phyloP scores from a whole-genome alignment of 2,797 vertebrate species.

The Urosaurus nigricauda region DNA sequence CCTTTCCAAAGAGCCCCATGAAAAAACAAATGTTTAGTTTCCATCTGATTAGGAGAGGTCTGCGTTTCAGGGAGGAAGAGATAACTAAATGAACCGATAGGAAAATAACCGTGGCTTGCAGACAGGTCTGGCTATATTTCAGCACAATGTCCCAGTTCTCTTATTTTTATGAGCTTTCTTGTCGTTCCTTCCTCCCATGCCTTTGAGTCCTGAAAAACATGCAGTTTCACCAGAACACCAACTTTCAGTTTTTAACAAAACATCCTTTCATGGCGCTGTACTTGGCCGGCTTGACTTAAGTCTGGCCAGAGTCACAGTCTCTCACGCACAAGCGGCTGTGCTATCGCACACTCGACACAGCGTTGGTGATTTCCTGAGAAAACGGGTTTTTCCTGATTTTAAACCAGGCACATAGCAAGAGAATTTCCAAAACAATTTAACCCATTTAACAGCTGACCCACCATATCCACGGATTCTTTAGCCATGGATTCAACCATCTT shows the following conservation, averaged over 20 bases:
- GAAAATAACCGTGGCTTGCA: not conserved
- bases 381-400: not conserved
- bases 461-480: no score
- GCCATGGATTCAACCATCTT: no score
- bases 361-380: not conserved
- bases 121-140: not conserved
- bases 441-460: not conserved
- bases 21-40: conserved; percentile 39
- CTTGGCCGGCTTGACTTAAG: not conserved
- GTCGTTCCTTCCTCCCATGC: no score
- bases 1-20: not conserved
- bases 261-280: not conserved
- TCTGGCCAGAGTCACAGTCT: not conserved
- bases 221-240: not conserved
- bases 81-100: not conserved
- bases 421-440: not conserved
- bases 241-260: not conserved
- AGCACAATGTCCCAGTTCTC: not conserved
- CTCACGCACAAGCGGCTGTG: no score
- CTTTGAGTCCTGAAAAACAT: not conserved
- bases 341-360: not conserved
- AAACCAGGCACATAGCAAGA: not conserved
- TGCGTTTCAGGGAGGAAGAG: conserved; percentile 12
- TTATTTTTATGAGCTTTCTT: not conserved
- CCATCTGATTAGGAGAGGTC: conserved; percentile 43